These are phyloP conservation scores for Allygus modestus DNA, from an alignment of 2,888 invertebrate species.

Conservation along the genomic window DNA sequence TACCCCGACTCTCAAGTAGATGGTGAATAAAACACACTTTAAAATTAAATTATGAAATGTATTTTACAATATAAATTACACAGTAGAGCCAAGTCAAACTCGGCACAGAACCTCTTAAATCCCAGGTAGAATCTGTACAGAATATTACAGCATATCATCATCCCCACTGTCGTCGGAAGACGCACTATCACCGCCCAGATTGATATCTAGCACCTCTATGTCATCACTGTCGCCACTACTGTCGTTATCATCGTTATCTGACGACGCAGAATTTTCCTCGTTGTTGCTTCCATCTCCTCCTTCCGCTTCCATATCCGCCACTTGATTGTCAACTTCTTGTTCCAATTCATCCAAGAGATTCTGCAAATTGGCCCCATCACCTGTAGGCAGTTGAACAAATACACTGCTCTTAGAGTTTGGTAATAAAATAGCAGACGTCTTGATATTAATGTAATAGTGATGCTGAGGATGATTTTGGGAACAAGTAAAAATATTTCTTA, in stretches of 20 bases:
- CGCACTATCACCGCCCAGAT: constrained; percentile 69
- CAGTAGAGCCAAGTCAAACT: constrained; percentile 40
- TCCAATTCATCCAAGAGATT: constrained; percentile 32
- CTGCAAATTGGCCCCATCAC: constrained; percentile 21
- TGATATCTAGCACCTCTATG: constrained; percentile 70
- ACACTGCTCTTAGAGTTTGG: background rate
- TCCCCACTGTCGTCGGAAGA: constrained; percentile 72
- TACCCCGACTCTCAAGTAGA: too few relatives aligned
- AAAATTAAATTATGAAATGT: constrained; percentile 49
- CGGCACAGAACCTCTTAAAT: constrained; percentile 16
- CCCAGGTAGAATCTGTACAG: constrained; percentile 17
- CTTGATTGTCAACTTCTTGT: constrained; percentile 43
- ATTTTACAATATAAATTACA: constrained; percentile 45
- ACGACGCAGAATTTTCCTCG: constrained; percentile 67
- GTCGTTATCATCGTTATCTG: constrained; percentile 66
- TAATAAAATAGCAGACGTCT: too few relatives aligned
- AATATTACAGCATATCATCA: constrained; percentile 67
- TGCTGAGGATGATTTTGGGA: too few relatives aligned
- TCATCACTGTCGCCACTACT: constrained; percentile 70
- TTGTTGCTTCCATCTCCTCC: constrained; percentile 67
- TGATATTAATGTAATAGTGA: too few relatives aligned
- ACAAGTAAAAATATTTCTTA: too few relatives aligned
- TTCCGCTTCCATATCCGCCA: constrained; percentile 4
- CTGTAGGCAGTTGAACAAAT: constrained; percentile 1
- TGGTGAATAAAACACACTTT: background rate